Evolutionary conservation across 1,140 invertebrate genomes (phyloP), one percentile per base, ranked within the genome.

Genomic region (Dufourea novaeangliae): DNA sequence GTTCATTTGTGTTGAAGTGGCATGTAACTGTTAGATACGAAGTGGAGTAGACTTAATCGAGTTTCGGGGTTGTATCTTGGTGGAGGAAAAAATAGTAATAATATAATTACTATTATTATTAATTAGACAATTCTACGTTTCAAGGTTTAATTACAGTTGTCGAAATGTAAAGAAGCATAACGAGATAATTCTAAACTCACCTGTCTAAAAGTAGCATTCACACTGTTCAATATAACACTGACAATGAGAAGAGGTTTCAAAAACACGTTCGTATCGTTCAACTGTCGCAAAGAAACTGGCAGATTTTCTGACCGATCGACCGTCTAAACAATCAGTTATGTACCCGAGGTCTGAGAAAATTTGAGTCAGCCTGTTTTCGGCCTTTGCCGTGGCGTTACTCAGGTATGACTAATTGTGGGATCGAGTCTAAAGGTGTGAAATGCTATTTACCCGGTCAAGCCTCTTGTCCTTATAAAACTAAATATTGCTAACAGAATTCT

Each of bases 281-380:
- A 20, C 20, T 11, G 17, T 46, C 11, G 52, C 14, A 29, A 25
- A 22, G 3, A 37, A 20, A 75, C 73, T 75, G 17, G 44, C n/a
- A 0, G 25, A 37, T 69, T 59, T 25, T 8, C 11, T 20, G 7
- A 12, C 1, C 27, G 54, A 46, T 0, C 52, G 25, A 17, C 3
- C 5, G 7, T 25, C 54, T 25, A 32, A n/a, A 66, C 54, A 56
- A 56, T 56, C 1, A 20, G 57, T 22, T 20, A 34, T 3, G 7
- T 59, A 54, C 39, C 32, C 4, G 14, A 10, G 46, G 29, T 12
- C 29, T 44, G 41, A 14, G 17, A 2, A 46, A 46, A 37, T 29
- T 68, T 59, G 73, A 75, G 64, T 75, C 73, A 75, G 39, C 39
- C 34, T 25, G 39, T 57, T 75, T 75, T 75, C 52, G 73, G 64